Base-by-base conservation (phyloP, 2,888 invertebrate species). In the Minunthozetes semirufus region DNA sequence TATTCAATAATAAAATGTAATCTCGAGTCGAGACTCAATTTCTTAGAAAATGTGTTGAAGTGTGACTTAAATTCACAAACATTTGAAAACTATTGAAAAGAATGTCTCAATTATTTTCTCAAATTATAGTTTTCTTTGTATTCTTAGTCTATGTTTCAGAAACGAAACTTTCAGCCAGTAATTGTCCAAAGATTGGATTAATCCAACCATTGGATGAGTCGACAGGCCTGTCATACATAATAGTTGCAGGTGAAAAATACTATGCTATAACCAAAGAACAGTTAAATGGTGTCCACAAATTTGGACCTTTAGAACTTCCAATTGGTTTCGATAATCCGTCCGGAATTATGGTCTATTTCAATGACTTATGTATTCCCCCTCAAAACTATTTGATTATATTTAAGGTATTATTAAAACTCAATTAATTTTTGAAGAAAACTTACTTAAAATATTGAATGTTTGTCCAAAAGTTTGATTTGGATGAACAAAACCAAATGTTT, bases 181-280 rank as follows among this genome's bases (percentile, higher is more conserved):
- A 22, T 9, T 68, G 68, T 68, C 68, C 68, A 3, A 19, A 68
- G 15, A 38, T 68, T 5, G 22, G 38, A 68, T 22, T 68, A 22
- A 38, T 68, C 22, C 68, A 68, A 42, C 68, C 68, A 15, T 68
- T 68, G 25, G 42, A 68, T 68, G 42, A 42, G 6, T 19, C 8
- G n/a, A 42, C 22, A 19, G 68, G 46, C 1, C 22, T 68, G 1
- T 68, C 19, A 0, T 68, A 19, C 22, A 33, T 19, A 0, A 15
- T 68, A 13, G 22, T 68, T 1, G 15, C 68, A 1, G 25, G 22
- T 3, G 46, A 22, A 0, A 68, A 42, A 22, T 68, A 68, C 19
- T 68, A 42, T 46, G 4, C 46, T 3, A 68, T 68, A 9, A 38
- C 19, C 1, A 19, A 68, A n/a, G 22, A 38, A 17, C 38, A 6